Conservation (phyloP, 2,797 vertebrate species). For the Hoplostethus atlanticus region DNA sequence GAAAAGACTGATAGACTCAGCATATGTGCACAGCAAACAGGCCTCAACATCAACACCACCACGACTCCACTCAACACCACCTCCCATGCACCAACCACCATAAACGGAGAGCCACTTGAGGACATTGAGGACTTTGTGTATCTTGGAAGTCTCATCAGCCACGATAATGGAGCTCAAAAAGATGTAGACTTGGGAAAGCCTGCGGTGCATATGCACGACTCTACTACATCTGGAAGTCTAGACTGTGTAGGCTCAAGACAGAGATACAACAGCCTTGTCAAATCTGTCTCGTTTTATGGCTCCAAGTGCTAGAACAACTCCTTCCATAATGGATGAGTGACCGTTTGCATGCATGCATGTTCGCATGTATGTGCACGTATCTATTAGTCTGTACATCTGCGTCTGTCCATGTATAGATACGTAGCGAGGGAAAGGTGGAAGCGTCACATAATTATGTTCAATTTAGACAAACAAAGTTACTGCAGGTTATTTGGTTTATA, state of each 20-base stretch:
- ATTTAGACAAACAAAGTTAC: too few species aligned
- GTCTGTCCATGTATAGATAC: background rate
- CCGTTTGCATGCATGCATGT: background rate
- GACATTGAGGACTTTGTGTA: background rate
- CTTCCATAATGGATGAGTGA: too few species aligned
- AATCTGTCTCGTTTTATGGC: background rate
- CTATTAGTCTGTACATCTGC: background rate
- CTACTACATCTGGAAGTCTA: background rate
- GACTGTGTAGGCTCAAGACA: background rate
- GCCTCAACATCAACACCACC: background rate
- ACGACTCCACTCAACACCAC: background rate
- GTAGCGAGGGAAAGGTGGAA: too few species aligned
- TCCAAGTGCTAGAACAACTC: background rate
- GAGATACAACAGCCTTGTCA: background rate
- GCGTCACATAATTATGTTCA: too few species aligned
- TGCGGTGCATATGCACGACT: background rate
- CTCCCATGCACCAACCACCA: background rate
- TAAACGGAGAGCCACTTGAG: background rate
- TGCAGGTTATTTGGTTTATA: too few species aligned
- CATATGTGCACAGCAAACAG: background rate
- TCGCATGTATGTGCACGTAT: conserved; percentile 3
- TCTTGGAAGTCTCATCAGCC: background rate
- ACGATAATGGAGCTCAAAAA: background rate
- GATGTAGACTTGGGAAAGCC: background rate
- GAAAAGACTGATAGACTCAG: background rate